Percentiles rank a stretch among this genome's conserved stretches.
Evolutionary conservation across 2,888 invertebrate genomes (phyloP).

Genomic region (Caenorhabditis zanzibari): DNA sequence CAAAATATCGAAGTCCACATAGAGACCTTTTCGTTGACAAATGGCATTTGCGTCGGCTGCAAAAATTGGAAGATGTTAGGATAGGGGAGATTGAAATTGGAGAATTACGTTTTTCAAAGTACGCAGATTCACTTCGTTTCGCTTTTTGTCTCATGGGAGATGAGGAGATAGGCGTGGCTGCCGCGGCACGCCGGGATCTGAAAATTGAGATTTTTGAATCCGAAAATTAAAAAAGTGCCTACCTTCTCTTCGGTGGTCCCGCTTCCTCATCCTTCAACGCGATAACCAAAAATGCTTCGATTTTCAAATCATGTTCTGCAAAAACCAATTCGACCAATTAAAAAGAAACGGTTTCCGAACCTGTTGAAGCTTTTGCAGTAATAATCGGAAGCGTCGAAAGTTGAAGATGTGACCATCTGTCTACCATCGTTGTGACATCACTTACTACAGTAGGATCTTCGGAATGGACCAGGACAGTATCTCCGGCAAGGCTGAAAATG

Average conservation of each 20-base stretch:
- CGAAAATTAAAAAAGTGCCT: background rate
- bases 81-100: background rate
- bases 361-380: slow-evolving; percentile 47
- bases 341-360: background rate
- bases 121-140: slow-evolving; percentile 59
- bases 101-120: slow-evolving; percentile 61
- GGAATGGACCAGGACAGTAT: slow-evolving; percentile 39
- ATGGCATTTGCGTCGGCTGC: slow-evolving; percentile 54
- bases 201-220: background rate
- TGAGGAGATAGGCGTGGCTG: slow-evolving; percentile 43
- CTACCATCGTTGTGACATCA: slow-evolving; percentile 52
- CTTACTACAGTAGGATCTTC: slow-evolving; percentile 54
- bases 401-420: slow-evolving; percentile 47
- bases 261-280: slow-evolving; percentile 46
- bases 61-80: background rate
- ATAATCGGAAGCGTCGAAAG: slow-evolving; percentile 39
- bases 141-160: slow-evolving; percentile 50
- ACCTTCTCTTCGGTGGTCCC: slow-evolving; percentile 54
- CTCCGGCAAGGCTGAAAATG: slow-evolving; percentile 32
- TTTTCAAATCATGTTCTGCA: slow-evolving; percentile 44
- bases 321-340: background rate
- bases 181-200: slow-evolving; percentile 53
- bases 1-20: slow-evolving; percentile 91
- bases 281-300: slow-evolving; percentile 60
- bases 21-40: slow-evolving; percentile 93